Percentiles rank a stretch among this genome's conserved stretches.
These are phyloP conservation scores for Arothron firmamentum DNA, from an alignment of 2,113 vertebrate genomes.

Conservation along the genomic window DNA sequence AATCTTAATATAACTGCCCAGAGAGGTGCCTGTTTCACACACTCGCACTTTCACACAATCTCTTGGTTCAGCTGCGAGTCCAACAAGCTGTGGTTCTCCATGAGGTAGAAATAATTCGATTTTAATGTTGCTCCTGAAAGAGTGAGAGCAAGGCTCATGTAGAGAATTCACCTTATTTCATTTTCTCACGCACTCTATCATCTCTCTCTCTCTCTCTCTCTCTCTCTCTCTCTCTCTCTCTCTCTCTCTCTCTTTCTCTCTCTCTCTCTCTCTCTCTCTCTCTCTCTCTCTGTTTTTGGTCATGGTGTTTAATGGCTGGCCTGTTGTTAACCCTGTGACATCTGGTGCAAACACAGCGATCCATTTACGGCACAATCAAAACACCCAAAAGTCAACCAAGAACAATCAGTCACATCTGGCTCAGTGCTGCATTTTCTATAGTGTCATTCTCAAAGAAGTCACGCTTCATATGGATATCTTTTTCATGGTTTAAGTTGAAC, in stretches of 20 bases:
- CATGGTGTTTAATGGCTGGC: conserved; percentile 51
- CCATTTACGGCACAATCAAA: conserved; percentile 58
- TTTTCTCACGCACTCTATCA: conserved; percentile 1
- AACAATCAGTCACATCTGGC: conserved; percentile 38
- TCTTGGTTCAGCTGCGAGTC: conserved; percentile 8
- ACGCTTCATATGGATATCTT: not conserved
- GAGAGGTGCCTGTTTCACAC: conserved; percentile 23
- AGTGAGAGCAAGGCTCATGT: conserved; percentile 35
- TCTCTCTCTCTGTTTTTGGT: conserved; percentile 22
- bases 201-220: conserved; percentile 3
- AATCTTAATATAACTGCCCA: conserved; percentile 47
- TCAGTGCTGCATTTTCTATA: not conserved
- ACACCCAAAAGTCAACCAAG: conserved; percentile 38
- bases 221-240: conserved; percentile 16
- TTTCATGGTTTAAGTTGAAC: not conserved
- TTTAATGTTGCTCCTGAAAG: conserved; percentile 55
- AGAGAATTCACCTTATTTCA: conserved; percentile 42
- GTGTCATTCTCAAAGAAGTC: not conserved
- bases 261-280: conserved; percentile 8
- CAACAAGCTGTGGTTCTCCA: conserved; percentile 15
- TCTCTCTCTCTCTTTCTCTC: conserved; percentile 5
- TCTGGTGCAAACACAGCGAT: conserved; percentile 58
- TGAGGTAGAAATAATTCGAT: conserved; percentile 41
- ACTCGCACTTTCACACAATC: not conserved
- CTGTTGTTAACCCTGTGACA: conserved; percentile 64